These are phyloP conservation scores for Eristalis intricaria DNA, from an alignment of 2,888 invertebrate species.

Conservation along the genomic window DNA sequence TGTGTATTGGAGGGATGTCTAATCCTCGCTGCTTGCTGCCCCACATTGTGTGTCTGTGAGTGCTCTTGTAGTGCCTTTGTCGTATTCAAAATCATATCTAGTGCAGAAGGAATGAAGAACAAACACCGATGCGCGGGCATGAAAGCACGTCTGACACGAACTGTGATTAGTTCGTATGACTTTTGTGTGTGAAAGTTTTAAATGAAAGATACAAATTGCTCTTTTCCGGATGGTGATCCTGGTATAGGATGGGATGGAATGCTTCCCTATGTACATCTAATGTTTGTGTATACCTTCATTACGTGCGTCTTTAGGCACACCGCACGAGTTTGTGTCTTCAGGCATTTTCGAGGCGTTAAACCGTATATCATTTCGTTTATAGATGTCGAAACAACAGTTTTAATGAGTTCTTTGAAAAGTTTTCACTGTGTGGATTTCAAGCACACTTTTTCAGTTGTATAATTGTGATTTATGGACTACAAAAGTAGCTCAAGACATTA, in stretches of 20 bases:
- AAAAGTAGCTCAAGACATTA: not conserved
- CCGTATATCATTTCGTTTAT: slow-evolving; percentile 34
- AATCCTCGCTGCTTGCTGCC: not conserved
- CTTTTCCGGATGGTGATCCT: slow-evolving; percentile 20
- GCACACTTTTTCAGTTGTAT: not conserved
- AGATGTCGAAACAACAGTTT: slow-evolving; percentile 48
- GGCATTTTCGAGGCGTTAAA: slow-evolving; percentile 51
- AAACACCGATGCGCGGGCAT: not conserved
- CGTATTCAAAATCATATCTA: slow-evolving; percentile 68
- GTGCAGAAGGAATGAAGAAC: slow-evolving; percentile 55
- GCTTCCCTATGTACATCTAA: not conserved
- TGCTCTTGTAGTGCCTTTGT: slow-evolving; percentile 47
- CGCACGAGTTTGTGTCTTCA: slow-evolving; percentile 22
- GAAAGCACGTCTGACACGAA: slow-evolving; percentile 18
- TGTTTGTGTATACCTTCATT: slow-evolving; percentile 48
- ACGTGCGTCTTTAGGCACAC: slow-evolving; percentile 44
- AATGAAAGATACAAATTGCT: slow-evolving; percentile 66
- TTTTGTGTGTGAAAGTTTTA: slow-evolving; percentile 56
- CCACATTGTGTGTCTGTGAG: slow-evolving; percentile 24
- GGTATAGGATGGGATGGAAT: slow-evolving; percentile 24
- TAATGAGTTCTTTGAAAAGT: slow-evolving; percentile 40
- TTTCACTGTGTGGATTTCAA: slow-evolving; percentile 8
- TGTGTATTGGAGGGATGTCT: not conserved
- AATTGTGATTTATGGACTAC: not conserved
- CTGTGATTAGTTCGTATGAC: slow-evolving; percentile 49